Evolutionary conservation across 2,888 invertebrate species (phyloP), one percentile per base, ranked within the genome.

Genomic region (Tenthredo amoena): DNA sequence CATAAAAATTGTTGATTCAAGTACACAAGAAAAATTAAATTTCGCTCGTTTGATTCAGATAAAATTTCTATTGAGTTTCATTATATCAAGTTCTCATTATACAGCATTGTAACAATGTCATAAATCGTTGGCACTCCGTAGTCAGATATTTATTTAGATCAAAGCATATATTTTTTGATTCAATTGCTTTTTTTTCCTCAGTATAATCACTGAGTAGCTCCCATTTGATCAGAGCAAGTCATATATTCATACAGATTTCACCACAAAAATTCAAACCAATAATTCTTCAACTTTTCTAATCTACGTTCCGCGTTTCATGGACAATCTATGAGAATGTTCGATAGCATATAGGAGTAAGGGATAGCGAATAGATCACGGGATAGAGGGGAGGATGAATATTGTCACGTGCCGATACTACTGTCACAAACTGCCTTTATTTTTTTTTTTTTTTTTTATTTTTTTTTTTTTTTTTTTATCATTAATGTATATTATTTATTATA

Each of bases 401-500:
- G 40, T 81, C 81, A 62, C 21, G 18, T 62, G 31, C 62, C 50
- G 68, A 68, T 85, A 74, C 88, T 90, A 90, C 89, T 89, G 88
- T 90, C 90, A 91, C 89, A 90, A 91, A 91, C 90, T 91, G 91
- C 89, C 86, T 91, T 92, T 91, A 92, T 92, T 92, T 91, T 72
- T 72, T 92, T 92, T 91, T 43, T 40, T 40, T 40, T 40, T 9
- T 9, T 7, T 40, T 40, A 10, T 92, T 91, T 40, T 74, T 74
- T 91, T 92, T 90, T 77, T 91, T 91, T 91, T 91, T 92, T 92
- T 91, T 92, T 91, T 68, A 91, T 93, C 92, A 92, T 92, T 93
- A 93, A 92, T 93, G 92, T 92, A 91, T 93, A 93, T 91, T 92
- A 92, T 93, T 93, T 92, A 93, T 93, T 93, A 93, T 93, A 93